Conservation (phyloP, 2,888 invertebrate species). For the Tortrix viridana region DNA sequence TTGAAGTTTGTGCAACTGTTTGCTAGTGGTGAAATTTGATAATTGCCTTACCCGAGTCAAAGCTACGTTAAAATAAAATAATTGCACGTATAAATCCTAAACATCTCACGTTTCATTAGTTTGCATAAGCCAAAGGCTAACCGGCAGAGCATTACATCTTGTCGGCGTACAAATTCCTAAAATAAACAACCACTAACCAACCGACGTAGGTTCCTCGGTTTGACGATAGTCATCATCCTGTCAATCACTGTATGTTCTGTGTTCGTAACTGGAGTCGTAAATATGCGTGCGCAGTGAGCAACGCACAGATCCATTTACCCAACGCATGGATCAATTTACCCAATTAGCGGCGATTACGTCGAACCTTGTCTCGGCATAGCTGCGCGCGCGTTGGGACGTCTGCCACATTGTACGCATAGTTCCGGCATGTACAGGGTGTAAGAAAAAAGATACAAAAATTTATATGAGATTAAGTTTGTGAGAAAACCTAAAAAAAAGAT, state of each 20-base stretch:
- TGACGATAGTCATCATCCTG: constrained; percentile 39
- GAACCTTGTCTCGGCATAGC: constrained; percentile 51
- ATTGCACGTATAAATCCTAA: constrained; percentile 19
- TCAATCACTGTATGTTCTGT: constrained; percentile 59
- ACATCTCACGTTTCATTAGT: constrained; percentile 28
- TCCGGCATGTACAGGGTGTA: constrained; percentile 32
- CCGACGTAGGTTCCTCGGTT: constrained; percentile 27
- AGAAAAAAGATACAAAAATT: no score
- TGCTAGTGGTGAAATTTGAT: no score
- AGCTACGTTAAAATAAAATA: constrained; percentile 14
- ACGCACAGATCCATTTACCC: constrained; percentile 50
- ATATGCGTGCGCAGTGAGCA: constrained; percentile 53
- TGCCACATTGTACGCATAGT: constrained; percentile 56
- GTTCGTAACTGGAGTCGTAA: constrained; percentile 61
- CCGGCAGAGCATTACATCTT: constrained; percentile 29
- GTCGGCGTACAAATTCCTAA: constrained; percentile 35
- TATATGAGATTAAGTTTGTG: no score
- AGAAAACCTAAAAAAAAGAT: no score
- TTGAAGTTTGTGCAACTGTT: no score
- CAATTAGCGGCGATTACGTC: constrained; percentile 71
- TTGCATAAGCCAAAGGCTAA: constrained; percentile 38
- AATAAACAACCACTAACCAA: constrained; percentile 29
- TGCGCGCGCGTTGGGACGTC: constrained; percentile 58
- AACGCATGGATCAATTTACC: constrained; percentile 60
- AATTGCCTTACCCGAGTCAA: constrained; percentile 1